Evolutionary conservation across 2,113 vertebrate species (phyloP), one percentile per base, ranked within the genome.

Genomic region (Morone saxatilis): DNA sequence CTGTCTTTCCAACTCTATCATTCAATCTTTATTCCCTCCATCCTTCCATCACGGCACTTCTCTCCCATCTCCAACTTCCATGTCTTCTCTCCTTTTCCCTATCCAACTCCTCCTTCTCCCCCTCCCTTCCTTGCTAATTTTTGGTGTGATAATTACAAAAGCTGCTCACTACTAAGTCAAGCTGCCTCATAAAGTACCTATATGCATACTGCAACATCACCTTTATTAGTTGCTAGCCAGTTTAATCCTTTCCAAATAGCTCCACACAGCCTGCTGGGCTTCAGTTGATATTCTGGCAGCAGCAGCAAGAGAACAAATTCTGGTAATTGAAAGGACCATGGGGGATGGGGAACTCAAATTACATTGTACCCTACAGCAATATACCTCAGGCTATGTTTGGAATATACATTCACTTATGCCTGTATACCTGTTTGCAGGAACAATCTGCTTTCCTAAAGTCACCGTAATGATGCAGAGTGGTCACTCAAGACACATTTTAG

Each of bases 201-300:
- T 83, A 88, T 86, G 86, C 86, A 91, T 82, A 80, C 86, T 60
- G 73, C 86, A 91, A 90, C 85, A 80, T 66, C 78, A 79, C 86
- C 70, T 90, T 91, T 92, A 94, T 94, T 90, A 93, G 90, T 77
- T 86, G 85, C 85, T 54, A 41, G 82, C 84, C 70, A 75, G 51
- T 89, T 81, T 91, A 91, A 91, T 93, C 86, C 81, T 59, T 72
- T 71, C 73, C 80, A 89, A 92, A 91, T 81, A 85, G 78, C 80
- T 81, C 84, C 74, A 47, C 62, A 73, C 81, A 78, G 62, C 84
- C 80, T 53, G 70, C 45, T 36, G 61, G 80, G 83, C 85, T 73
- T 80, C 85, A 20, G 66, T 60, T 85, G 80, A 90, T 88, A 86
- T 89, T 90, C 90, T 90, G 85, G 89, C 85, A 81, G 84, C 83